A percentile compares a stretch with the other conserved stretches of the same genome.
Evolutionary conservation across 2,113 vertebrate species (phyloP).

Genomic region (Trichechus manatus): DNA sequence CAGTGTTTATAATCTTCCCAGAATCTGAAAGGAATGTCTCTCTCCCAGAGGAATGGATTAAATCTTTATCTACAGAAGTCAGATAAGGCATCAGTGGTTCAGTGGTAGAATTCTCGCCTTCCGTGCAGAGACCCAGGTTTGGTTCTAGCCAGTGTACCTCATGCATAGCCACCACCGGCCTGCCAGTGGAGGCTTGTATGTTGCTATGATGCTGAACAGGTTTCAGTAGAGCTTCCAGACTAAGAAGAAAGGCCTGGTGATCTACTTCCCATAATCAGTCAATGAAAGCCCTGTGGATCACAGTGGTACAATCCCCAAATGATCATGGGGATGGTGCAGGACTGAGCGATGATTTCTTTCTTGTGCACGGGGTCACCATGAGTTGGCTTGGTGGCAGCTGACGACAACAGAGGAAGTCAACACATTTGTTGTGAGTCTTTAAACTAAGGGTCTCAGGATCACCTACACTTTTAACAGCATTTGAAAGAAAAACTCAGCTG

Average conservation of each 20-base stretch:
- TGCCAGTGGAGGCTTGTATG: neutral
- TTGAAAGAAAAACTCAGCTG: conserved; percentile 6
- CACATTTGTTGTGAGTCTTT: neutral
- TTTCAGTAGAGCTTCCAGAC: neutral
- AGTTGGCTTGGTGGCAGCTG: too few species aligned
- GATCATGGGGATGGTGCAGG: neutral
- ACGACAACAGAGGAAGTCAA: neutral
- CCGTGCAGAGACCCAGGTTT: neutral
- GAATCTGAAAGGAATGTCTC: neutral
- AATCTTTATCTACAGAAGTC: conserved; percentile 6
- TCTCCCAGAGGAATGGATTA: neutral
- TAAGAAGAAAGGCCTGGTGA: neutral
- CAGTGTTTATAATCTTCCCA: neutral
- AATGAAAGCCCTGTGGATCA: neutral
- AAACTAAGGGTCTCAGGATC: neutral
- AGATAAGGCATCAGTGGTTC: neutral
- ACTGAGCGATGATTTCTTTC: neutral
- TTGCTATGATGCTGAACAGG: neutral
- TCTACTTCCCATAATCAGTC: neutral
- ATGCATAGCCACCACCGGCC: neutral
- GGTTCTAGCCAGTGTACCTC: neutral
- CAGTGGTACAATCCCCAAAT: neutral
- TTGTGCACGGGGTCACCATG: neutral
- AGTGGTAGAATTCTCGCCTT: neutral
- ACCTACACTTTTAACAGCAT: neutral